Base-by-base conservation (phyloP, 1,140 invertebrate genomes). In the Chionoecetes opilio region DNA sequence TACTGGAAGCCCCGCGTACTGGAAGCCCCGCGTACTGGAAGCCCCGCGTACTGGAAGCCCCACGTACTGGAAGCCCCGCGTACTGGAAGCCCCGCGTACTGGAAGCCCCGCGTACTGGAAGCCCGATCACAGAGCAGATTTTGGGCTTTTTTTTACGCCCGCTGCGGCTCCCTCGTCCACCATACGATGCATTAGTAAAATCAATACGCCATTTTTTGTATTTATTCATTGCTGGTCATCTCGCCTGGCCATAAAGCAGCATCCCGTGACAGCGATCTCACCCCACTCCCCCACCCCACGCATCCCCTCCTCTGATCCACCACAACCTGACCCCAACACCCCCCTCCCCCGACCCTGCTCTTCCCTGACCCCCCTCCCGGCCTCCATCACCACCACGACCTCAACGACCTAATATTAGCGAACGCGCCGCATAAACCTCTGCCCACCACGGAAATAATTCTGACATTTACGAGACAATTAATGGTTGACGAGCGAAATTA, bases 381-480 rank as follows among this genome's bases (percentile, higher is more conserved):
- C 11, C 63, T 75, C 63, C n/a, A n/a, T 75, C 63, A 75, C 63
- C 63, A 75, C 1, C n/a, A 75, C n/a, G 63, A 75, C 63, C 63
- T 75, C 63, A 75, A 75, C 63, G 63, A 75, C 63, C 63, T 75
- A 75, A 75, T 75, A 75, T n/a, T 75, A 75, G 63, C 63, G 21
- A 75, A n/a, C 63, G 63, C n/a, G n/a, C 21, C 63, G 8, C 63
- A 75, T 75, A 75, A 75, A 75, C 63, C 63, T 75, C n/a, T 26
- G 63, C 63, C n/a, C 5, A 21, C 63, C 63, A 75, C 63, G 63
- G 63, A 75, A 75, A 75, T 75, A 75, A 75, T 75, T 75, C n/a
- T 75, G 63, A 75, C 63, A n/a, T 75, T 75, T 75, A 75, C 63
- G 63, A 75, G 63, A 75, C 63, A 75, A 75, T 75, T 75, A 75